These are phyloP conservation scores for Anoplius nigerrimus DNA, from an alignment of 2,888 invertebrate genomes.

Conservation along the genomic window DNA sequence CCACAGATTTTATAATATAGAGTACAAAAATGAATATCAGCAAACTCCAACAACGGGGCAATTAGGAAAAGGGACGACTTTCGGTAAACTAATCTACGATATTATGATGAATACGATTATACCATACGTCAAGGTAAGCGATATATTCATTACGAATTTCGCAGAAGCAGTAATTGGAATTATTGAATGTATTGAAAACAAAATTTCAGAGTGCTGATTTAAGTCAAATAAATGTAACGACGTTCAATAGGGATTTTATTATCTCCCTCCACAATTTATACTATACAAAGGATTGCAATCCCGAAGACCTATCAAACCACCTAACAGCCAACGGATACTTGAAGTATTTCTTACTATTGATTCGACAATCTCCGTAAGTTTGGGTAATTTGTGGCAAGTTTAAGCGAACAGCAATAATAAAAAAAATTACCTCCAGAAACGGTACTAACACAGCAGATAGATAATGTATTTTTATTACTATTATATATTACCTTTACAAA, in stretches of 20 bases:
- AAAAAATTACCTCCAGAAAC: not conserved
- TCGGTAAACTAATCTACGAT: constrained; percentile 23
- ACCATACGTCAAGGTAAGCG: constrained; percentile 40
- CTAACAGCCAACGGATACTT: constrained; percentile 55
- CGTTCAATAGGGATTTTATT: constrained; percentile 42
- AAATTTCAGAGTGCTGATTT: constrained; percentile 30
- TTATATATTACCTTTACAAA: not conserved
- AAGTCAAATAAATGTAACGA: constrained; percentile 24
- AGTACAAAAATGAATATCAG: not conserved
- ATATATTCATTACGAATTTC: not conserved
- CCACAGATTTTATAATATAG: constrained; percentile 31
- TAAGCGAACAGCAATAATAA: not conserved
- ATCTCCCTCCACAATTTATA: constrained; percentile 50
- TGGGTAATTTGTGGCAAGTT: not conserved
- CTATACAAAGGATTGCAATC: constrained; percentile 30
- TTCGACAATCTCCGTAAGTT: constrained; percentile 46
- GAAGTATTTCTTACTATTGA: constrained; percentile 48
- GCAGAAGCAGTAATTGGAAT: not conserved
- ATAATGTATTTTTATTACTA: not conserved
- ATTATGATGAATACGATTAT: constrained; percentile 37
- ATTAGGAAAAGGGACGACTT: not conserved
- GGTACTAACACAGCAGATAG: not conserved
- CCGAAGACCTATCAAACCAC: constrained; percentile 50
- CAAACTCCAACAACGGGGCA: not conserved
- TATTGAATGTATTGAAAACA: not conserved